phyloP scores from a whole-genome alignment of 1,140 invertebrate species.

The Ceratitis capitata region DNA sequence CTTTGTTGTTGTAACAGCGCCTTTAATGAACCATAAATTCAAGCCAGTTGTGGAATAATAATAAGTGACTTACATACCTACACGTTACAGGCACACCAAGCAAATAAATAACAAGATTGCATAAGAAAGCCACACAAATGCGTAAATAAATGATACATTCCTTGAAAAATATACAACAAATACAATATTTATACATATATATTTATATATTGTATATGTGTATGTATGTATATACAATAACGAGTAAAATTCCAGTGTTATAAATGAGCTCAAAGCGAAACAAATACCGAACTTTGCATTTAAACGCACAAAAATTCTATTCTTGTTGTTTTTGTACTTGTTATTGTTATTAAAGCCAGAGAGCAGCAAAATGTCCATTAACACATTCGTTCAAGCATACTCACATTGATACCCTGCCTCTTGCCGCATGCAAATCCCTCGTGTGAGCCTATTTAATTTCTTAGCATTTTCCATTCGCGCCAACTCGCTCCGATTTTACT shows the following conservation, averaged over 20 bases:
- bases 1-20: neutral
- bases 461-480: neutral
- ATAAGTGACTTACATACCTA: constrained; percentile 52
- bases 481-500: neutral
- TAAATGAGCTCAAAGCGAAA: constrained; percentile 21
- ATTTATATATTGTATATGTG: neutral
- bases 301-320: neutral
- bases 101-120: neutral
- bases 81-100: constrained; percentile 27
- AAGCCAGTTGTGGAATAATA: constrained; percentile 61
- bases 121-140: neutral
- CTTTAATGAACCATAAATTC: constrained; percentile 57
- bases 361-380: neutral
- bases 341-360: neutral
- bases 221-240: too few species aligned
- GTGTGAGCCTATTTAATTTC: neutral
- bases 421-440: neutral
- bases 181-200: neutral
- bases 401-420: neutral
- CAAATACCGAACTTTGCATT: neutral
- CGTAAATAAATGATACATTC: neutral
- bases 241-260: neutral
- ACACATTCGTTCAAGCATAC: neutral
- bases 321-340: neutral
- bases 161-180: too few species aligned